These are phyloP conservation scores for Pampusana beccarii DNA, from an alignment of 2,113 vertebrate species.

Conservation along the genomic window DNA sequence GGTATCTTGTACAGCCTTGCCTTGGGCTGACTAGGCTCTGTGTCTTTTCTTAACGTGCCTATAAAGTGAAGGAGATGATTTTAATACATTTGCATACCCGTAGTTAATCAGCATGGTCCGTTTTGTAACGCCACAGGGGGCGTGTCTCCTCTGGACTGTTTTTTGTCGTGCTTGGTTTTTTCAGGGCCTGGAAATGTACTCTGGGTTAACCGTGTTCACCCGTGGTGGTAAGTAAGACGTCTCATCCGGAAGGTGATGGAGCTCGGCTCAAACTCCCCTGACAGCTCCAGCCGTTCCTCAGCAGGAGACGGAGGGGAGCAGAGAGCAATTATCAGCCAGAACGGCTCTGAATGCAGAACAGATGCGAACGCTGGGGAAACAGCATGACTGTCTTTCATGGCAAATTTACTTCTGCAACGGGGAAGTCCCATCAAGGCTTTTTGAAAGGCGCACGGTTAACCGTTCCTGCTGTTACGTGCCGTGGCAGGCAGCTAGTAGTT, in stretches of 20 bases:
- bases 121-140: neutral
- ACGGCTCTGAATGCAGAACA: neutral
- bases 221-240: neutral
- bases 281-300: neutral
- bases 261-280: neutral
- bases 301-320: neutral
- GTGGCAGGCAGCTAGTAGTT: neutral
- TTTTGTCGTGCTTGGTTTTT: neutral
- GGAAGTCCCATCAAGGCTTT: neutral
- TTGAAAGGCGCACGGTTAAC: neutral
- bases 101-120: neutral
- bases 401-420: neutral
- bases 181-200: neutral
- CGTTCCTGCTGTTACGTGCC: neutral
- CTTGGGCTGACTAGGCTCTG: neutral
- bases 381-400: neutral
- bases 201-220: neutral
- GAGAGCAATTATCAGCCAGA: constrained; percentile 38
- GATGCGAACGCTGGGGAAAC: neutral
- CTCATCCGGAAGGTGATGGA: neutral
- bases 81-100: neutral
- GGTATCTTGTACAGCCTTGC: rapidly evolving
- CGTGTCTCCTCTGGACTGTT: neutral
- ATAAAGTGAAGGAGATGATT: neutral
- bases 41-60: rapidly evolving